phyloP scores from a whole-genome alignment of 2,888 invertebrate species.

The Diabrotica balteata region DNA sequence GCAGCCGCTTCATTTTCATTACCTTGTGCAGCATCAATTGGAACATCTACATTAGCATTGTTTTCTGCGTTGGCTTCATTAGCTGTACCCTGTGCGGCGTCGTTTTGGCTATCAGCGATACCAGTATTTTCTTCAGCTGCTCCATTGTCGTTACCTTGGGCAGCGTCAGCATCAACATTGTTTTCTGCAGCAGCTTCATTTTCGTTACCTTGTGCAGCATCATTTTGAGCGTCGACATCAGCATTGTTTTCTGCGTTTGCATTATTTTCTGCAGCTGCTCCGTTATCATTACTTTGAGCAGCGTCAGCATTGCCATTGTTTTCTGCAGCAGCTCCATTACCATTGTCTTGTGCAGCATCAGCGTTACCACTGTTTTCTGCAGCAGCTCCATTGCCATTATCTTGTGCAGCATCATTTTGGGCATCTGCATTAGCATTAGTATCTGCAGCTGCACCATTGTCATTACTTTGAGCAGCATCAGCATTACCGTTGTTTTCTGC shows the following conservation, averaged over 20 bases:
- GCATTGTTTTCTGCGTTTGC: not conserved
- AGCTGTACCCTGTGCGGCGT: not conserved
- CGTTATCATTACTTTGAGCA: not conserved
- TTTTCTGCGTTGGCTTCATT: not conserved
- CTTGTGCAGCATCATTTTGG: not conserved
- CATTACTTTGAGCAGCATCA: not conserved
- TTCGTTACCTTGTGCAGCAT: not conserved
- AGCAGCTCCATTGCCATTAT: not conserved
- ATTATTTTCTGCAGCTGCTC: not conserved
- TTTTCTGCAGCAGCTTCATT: not conserved
- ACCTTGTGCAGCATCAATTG: not conserved
- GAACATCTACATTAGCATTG: not conserved
- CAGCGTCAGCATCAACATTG: not conserved
- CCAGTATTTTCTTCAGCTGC: not conserved
- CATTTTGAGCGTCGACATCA: not conserved
- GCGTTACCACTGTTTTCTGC: not conserved
- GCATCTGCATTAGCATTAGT: not conserved
- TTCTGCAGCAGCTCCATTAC: not conserved
- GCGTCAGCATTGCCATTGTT: not conserved
- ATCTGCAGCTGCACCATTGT: not conserved
- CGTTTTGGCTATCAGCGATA: not conserved
- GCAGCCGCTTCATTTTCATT: constrained; percentile 1
- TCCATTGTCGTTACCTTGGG: not conserved
- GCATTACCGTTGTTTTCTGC: not conserved
- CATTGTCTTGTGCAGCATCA: not conserved